Conservation (phyloP, 2,888 invertebrate species). For the Pollenia labialis region DNA sequence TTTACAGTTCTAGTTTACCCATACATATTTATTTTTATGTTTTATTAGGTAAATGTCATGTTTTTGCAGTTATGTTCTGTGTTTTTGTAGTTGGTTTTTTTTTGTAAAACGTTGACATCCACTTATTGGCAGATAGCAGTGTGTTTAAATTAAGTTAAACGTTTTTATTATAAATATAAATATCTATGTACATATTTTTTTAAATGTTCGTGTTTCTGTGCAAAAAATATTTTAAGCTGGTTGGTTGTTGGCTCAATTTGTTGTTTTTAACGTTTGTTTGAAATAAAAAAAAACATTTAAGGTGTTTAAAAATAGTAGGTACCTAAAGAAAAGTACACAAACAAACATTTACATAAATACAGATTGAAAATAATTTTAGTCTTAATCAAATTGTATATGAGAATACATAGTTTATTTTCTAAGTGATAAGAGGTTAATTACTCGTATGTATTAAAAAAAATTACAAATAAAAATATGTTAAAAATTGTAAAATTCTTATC, state of each 20-base stretch:
- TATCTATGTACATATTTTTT: neutral
- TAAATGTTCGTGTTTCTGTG: neutral
- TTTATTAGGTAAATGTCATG: conserved; percentile 23
- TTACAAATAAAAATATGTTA: no score
- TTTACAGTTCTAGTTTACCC: conserved; percentile 27
- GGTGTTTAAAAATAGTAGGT: conserved; percentile 3
- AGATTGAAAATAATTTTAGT: no score
- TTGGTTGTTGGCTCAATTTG: neutral
- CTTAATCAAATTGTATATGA: no score
- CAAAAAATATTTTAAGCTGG: conserved; percentile 20
- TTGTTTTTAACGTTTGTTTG: neutral
- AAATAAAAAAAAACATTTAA: neutral
- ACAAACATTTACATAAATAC: no score
- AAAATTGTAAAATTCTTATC: no score
- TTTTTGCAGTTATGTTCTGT: neutral
- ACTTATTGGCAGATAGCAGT: neutral
- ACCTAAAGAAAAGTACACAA: neutral
- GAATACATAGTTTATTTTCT: no score
- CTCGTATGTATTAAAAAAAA: no score
- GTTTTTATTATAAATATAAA: no score
- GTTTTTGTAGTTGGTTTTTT: neutral
- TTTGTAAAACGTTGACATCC: neutral
- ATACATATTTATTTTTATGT: conserved; percentile 4
- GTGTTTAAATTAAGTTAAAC: no score
- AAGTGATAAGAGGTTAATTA: no score